Evolutionary conservation across 2,797 vertebrate genomes (phyloP).

Genomic region (Tarsius wallacei): DNA sequence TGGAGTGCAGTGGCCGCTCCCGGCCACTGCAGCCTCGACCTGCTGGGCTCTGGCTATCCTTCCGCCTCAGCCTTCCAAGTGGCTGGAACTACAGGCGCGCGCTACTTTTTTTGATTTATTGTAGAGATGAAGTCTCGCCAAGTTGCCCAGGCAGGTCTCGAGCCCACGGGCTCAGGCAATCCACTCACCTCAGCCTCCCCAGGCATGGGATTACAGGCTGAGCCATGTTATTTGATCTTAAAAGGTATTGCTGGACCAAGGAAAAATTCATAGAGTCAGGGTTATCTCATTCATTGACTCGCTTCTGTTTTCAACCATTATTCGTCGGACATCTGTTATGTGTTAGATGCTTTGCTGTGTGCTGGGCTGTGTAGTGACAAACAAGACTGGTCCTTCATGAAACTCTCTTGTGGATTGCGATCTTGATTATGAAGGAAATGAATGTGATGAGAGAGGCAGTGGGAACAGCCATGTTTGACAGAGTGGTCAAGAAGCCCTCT

Average conservation of each 20-base stretch:
- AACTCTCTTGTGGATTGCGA: neutral
- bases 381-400: neutral
- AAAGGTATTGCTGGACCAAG: neutral
- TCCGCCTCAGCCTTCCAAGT: no score
- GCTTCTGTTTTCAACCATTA: conserved; percentile 28
- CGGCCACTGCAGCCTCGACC: no score
- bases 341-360: neutral
- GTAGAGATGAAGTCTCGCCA: no score
- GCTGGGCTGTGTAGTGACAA: neutral
- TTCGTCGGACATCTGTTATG: neutral
- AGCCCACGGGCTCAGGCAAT: no score
- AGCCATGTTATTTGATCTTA: conserved; percentile 14
- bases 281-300: neutral
- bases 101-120: no score
- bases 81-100: no score
- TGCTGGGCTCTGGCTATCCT: no score
- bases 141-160: no score
- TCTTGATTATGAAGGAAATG: neutral
- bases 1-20: no score
- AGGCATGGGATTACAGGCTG: no score
- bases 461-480: neutral
- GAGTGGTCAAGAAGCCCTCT: neutral
- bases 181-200: no score
- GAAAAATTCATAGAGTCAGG: neutral
- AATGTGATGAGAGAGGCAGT: neutral